Conservation (phyloP, 2,797 vertebrate genomes). For the Phalloptychus januarius region DNA sequence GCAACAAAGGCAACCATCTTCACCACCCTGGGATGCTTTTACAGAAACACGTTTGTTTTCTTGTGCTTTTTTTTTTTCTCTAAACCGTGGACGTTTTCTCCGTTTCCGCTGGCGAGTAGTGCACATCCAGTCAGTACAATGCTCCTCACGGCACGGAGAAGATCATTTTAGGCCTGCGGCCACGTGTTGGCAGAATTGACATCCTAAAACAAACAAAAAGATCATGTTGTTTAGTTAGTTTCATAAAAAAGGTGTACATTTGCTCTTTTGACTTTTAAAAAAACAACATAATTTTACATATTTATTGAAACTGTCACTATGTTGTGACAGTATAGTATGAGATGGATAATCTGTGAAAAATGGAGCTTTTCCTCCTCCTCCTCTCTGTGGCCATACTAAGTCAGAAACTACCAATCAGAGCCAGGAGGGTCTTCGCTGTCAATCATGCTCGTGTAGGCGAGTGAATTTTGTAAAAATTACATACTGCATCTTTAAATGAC, state of each 20-base stretch:
- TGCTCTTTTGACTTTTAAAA: background rate
- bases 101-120: background rate
- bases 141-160: background rate
- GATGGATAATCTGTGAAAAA: too few relatives aligned
- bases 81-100: background rate
- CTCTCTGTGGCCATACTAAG: too few relatives aligned
- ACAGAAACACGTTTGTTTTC: background rate
- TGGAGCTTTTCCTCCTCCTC: too few relatives aligned
- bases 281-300: too few relatives aligned
- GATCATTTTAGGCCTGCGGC: background rate
- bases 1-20: background rate
- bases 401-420: too few relatives aligned
- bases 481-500: background rate
- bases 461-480: too few relatives aligned
- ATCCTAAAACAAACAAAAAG: background rate
- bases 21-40: background rate
- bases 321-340: too few relatives aligned
- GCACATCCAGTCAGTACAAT: background rate
- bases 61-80: background rate
- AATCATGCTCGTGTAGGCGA: too few relatives aligned
- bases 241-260: background rate
- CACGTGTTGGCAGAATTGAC: background rate
- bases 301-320: too few relatives aligned
- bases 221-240: background rate
- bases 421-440: too few relatives aligned